These are phyloP conservation scores for Pseudopleuronectes americanus DNA, from an alignment of 2,797 vertebrate genomes.

Conservation along the genomic window DNA sequence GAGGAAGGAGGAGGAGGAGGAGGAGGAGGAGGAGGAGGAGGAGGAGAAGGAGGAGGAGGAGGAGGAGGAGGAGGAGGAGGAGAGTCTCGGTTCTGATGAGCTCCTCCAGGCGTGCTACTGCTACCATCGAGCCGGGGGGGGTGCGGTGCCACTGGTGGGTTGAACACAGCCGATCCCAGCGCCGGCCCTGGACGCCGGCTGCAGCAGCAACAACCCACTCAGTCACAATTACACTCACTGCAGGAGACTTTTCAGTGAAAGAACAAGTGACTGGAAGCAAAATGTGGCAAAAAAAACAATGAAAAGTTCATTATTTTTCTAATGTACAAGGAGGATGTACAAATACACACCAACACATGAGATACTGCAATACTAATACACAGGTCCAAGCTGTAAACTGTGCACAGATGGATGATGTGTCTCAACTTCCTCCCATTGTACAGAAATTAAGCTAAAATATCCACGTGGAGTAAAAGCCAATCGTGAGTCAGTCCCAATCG, in stretches of 20 bases:
- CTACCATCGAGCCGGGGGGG: conserved; percentile 8
- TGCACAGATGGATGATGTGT: too few relatives aligned
- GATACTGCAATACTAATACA: too few relatives aligned
- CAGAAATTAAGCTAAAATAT: too few relatives aligned
- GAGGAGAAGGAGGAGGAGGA: conserved; percentile 29
- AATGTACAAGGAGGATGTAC: too few relatives aligned
- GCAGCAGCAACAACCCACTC: conserved; percentile 45
- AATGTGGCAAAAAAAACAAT: too few relatives aligned
- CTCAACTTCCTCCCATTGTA: too few relatives aligned
- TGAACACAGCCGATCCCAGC: conserved; percentile 30
- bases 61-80: conserved; percentile 10
- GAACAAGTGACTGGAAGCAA: conserved; percentile 9
- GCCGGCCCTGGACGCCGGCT: conserved; percentile 22
- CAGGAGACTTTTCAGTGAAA: conserved; percentile 18
- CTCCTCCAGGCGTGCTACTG: conserved; percentile 30
- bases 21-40: conserved; percentile 20
- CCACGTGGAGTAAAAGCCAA: too few relatives aligned
- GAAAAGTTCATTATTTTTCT: too few relatives aligned
- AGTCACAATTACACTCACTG: conserved; percentile 34
- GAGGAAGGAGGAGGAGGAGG: conserved; percentile 23
- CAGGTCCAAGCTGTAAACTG: too few relatives aligned
- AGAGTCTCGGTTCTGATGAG: conserved; percentile 21
- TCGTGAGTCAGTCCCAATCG: too few relatives aligned
- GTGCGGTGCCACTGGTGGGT: conserved; percentile 26
- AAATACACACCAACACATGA: too few relatives aligned